Base-by-base conservation (phyloP, 2,888 invertebrate species). In the Nasonia oneida region DNA sequence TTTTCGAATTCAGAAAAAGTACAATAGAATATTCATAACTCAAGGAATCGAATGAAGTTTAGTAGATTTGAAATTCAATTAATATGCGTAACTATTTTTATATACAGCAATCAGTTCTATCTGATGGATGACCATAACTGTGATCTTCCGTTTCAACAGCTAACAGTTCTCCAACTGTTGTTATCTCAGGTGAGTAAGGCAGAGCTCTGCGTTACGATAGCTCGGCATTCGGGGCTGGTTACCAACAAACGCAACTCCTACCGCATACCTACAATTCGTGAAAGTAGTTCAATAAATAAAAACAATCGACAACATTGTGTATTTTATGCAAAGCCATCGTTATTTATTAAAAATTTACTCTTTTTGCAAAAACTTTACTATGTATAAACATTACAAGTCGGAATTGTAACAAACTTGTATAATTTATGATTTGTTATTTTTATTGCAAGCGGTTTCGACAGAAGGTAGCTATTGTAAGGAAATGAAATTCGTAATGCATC, bases 391-490 rank as follows among this genome's bases (percentile, higher is more conserved):
- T 84, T 87, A 84, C 84, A 87, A 84, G 84, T 80, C 84, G 39
- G 53, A 73, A 82, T 37, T 37, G 80, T 82, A 83, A 87, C 42
- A 83, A 87, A 83, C 70, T 81, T 81, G 74, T 73, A 71, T 79
- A 89, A 90, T 91, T 92, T 92, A 89, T 90, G 91, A 91, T 90
- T 89, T 92, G 90, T 92, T 92, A 92, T 92, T 85, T 87, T 92
- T 93, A 92, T 92, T 93, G 91, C 90, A 93, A 93, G 93, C 93
- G 91, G 91, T 91, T 90, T 92, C 91, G 90, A 92, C 90, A 91
- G 80, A 93, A 92, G 89, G 91, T 92, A 92, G 91, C 92, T 92
- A 92, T 91, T 90, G 90, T 93, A 92, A 91, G 91, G 91, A 87
- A 86, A 90, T 82, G 53, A 64, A 61, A 88, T 92, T 90, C 90